Percentiles rank a stretch among this genome's conserved stretches.
These are phyloP conservation scores for Parambassis ranga DNA, from an alignment of 2,797 vertebrate species.

Conservation along the genomic window DNA sequence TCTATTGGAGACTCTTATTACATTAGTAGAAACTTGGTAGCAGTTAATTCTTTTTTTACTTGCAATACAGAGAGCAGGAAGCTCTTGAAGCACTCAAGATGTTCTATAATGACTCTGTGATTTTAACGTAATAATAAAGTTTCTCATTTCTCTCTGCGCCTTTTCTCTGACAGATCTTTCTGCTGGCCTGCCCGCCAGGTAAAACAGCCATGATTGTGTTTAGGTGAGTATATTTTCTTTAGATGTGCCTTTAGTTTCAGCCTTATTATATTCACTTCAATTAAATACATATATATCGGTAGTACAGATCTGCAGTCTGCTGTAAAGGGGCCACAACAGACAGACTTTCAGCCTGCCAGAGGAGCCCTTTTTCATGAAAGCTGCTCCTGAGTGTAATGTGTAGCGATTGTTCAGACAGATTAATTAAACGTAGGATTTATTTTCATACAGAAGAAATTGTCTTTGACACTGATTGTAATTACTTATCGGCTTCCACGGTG, in stretches of 20 bases:
- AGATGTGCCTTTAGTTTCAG: not conserved
- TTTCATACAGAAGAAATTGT: constrained; percentile 5
- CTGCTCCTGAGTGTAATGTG: not conserved
- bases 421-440: constrained; percentile 1
- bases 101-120: not conserved
- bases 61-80: not conserved
- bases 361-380: not conserved
- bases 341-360: not conserved
- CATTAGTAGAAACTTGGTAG: constrained; percentile 23
- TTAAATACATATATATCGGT: not conserved
- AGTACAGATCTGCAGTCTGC: not conserved
- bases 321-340: not conserved
- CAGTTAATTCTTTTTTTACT: constrained; percentile 23
- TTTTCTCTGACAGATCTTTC: constrained; percentile 90
- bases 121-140: constrained; percentile 20
- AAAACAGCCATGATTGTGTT: constrained; percentile 89
- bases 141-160: constrained; percentile 28
- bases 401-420: not conserved
- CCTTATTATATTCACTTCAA: not conserved
- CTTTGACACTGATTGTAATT: constrained; percentile 4
- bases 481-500: not conserved
- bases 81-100: constrained; percentile 8
- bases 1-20: constrained; percentile 18
- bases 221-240: constrained; percentile 81
- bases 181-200: constrained; percentile 94